Conservation (phyloP, 2,113 vertebrate species). For the Herpetotheres cachinnans region DNA sequence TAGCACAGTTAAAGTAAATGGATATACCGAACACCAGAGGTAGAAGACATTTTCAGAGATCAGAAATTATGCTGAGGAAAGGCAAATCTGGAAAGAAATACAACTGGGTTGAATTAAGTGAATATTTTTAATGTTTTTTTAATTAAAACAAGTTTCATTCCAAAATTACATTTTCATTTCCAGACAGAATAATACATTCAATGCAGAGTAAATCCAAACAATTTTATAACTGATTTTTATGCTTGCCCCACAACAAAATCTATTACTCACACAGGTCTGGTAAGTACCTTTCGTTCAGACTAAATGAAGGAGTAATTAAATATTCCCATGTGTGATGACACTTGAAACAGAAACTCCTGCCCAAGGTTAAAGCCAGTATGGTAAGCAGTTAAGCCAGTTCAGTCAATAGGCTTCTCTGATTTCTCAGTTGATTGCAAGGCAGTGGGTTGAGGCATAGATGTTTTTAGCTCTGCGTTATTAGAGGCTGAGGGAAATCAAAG, state of each 20-base stretch:
- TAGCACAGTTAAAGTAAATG: neutral
- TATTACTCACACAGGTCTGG: neutral
- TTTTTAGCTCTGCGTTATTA: neutral
- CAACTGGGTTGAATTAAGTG: neutral
- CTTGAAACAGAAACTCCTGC: constrained; percentile 15
- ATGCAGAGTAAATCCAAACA: neutral
- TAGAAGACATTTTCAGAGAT: neutral
- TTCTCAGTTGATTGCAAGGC: neutral
- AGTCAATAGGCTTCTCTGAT: neutral
- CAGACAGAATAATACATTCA: neutral
- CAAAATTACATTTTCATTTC: neutral
- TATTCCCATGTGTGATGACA: neutral
- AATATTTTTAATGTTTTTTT: neutral
- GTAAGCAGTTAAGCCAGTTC: constrained; percentile 6
- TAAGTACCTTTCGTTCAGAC: neutral
- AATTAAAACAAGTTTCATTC: neutral
- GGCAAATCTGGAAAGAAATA: neutral
- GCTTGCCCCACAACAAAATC: neutral
- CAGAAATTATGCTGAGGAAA: neutral
- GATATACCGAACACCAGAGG: neutral
- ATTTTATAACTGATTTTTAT: neutral
- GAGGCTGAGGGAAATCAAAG: neutral
- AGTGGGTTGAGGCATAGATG: neutral
- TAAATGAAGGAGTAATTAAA: neutral
- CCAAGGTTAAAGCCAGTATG: neutral